These are phyloP conservation scores for Galagoides demidoff DNA, from an alignment of 2,797 vertebrate genomes.

Conservation along the genomic window DNA sequence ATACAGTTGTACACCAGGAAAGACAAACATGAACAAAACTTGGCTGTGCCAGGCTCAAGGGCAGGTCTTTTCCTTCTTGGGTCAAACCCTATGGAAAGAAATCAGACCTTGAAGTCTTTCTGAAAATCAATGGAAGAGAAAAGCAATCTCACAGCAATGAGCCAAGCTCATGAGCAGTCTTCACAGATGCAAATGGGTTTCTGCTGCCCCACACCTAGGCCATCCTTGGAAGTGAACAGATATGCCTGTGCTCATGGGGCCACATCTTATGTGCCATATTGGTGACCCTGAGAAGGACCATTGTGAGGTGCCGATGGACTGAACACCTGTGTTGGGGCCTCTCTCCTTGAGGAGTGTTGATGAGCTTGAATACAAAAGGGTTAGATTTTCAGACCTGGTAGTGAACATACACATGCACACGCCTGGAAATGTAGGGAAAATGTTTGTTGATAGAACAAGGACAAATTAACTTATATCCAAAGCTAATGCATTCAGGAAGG, in stretches of 20 bases:
- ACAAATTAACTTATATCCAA: background rate
- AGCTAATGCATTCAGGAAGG: background rate
- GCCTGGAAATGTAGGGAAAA: background rate
- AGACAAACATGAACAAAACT: too few species aligned
- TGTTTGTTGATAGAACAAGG: slow-evolving; percentile 66
- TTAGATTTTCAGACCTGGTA: slow-evolving; percentile 38
- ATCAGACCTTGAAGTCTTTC: background rate
- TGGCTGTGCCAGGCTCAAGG: background rate
- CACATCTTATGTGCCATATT: rapidly evolving
- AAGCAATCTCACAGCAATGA: background rate
- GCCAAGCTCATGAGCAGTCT: background rate
- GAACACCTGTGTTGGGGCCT: background rate
- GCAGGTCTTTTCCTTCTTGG: background rate
- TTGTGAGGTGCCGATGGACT: rapidly evolving
- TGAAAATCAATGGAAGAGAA: background rate
- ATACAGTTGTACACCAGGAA: background rate
- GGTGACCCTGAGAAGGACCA: rapidly evolving
- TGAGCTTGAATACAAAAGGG: background rate
- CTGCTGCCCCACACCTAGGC: background rate
- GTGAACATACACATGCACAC: background rate
- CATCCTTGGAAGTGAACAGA: background rate
- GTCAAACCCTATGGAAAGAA: background rate
- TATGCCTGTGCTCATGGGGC: too few species aligned
- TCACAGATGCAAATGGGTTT: background rate
- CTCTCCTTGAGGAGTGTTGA: background rate